These are phyloP conservation scores for Notolabrus celidotus DNA, from an alignment of 2,797 vertebrate species.

Conservation along the genomic window DNA sequence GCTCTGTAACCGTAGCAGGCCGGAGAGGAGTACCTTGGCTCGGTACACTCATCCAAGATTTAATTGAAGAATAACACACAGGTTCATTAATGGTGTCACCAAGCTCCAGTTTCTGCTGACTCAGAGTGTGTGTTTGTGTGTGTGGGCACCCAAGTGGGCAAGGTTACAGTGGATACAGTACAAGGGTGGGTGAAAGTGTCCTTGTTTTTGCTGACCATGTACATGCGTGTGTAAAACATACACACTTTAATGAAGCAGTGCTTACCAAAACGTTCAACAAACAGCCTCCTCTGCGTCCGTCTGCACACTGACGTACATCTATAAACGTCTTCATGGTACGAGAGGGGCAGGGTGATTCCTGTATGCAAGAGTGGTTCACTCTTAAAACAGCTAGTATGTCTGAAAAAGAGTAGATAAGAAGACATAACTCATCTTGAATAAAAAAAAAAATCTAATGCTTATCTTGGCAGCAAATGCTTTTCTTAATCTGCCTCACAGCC, in stretches of 20 bases:
- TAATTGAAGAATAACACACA: conserved; percentile 86
- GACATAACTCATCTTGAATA: background rate
- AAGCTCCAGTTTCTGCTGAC: conserved; percentile 81
- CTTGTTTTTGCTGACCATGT: conserved; percentile 70
- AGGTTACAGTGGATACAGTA: conserved; percentile 41
- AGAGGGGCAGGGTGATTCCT: conserved; percentile 42
- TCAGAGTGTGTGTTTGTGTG: conserved; percentile 55
- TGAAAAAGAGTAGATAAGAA: background rate
- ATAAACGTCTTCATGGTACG: conserved; percentile 33
- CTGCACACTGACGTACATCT: conserved; percentile 51
- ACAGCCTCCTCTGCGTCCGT: conserved; percentile 68
- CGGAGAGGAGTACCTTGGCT: conserved; percentile 68
- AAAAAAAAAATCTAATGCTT: too few species aligned
- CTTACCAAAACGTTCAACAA: conserved; percentile 68
- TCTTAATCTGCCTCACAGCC: too few species aligned
- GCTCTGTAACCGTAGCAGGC: conserved; percentile 58
- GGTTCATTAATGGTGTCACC: conserved; percentile 77
- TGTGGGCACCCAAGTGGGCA: conserved; percentile 39
- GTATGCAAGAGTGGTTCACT: conserved; percentile 5
- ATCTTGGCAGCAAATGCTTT: too few species aligned
- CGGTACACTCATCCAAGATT: conserved; percentile 49
- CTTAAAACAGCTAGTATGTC: conserved; percentile 13
- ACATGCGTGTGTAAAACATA: conserved; percentile 42
- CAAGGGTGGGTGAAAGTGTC: conserved; percentile 25
- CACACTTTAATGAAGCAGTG: conserved; percentile 68